phyloP scores from a whole-genome alignment of 2,888 invertebrate genomes.

The Camptogramma bilineatum region DNA sequence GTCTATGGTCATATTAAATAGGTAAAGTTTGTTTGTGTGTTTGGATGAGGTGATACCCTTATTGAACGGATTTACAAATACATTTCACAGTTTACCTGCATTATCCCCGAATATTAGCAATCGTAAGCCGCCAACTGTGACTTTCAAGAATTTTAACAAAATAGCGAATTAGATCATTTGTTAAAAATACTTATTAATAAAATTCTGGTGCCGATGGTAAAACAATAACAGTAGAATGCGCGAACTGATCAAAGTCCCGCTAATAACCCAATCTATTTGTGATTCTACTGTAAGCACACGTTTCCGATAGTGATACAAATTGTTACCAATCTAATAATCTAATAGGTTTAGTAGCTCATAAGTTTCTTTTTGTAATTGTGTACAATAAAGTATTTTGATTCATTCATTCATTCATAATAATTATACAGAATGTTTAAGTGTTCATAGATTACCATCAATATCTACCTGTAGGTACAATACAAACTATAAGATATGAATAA shows the following conservation, averaged over 20 bases:
- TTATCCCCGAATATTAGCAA: too few relatives aligned
- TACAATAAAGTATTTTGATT: too few relatives aligned
- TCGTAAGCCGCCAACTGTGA: too few relatives aligned
- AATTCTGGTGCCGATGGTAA: conserved; percentile 23
- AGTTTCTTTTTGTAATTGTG: too few relatives aligned
- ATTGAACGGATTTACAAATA: too few relatives aligned
- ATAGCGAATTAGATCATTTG: conserved; percentile 28
- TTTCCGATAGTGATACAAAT: conserved; percentile 33
- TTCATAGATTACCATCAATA: too few relatives aligned
- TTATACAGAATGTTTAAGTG: neutral
- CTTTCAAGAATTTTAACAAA: too few relatives aligned
- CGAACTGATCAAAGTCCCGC: conserved; percentile 46
- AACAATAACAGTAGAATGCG: conserved; percentile 37
- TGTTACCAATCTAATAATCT: conserved; percentile 21
- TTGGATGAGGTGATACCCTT: too few relatives aligned
- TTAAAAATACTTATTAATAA: conserved; percentile 29
- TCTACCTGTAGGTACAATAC: too few relatives aligned
- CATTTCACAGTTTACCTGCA: too few relatives aligned
- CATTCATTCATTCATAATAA: too few relatives aligned
- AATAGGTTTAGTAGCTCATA: conserved; percentile 4
- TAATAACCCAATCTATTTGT: conserved; percentile 37
- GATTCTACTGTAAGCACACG: conserved; percentile 35
- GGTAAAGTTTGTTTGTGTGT: neutral
- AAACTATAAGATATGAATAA: neutral
- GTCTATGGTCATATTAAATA: neutral